Evolutionary conservation across 35 echinoderm and acorn worm genomes (phyloP), one percentile per base, ranked within the genome.

Genomic region (Anneissia japonica): DNA sequence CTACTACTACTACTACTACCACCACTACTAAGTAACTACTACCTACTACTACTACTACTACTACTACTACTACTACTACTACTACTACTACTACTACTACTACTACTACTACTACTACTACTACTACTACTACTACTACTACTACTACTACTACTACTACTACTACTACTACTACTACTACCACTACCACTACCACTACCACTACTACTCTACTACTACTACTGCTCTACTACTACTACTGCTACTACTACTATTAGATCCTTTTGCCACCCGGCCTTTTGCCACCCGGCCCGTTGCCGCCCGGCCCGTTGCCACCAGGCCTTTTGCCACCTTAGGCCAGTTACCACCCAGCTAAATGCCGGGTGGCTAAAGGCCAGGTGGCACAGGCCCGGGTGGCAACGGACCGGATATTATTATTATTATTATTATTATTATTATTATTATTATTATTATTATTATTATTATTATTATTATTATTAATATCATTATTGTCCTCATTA

Each of bases 31-130:
- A 16, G 13, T 72, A 72, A 13, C n/a, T 13, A 13, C n/a, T 13
- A 13, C n/a, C 13, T n/a, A 72, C 55, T n/a, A 72, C n/a, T n/a
- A 72, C 55, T n/a, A 72, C 55, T n/a, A 72, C 55, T n/a, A 72
- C 55, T 72, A 72, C 55, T 72, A 72, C 55, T 72, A 72, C 55
- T 72, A n/a, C 55, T n/a, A 72, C 55, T 72, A 72, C 55, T 72
- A 72, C 55, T n/a, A 72, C 55, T 72, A 72, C 55, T 72, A 72
- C 55, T 72, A 72, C 55, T 72, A 72, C 55, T 72, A 72, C 55
- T 72, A 72, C 55, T 72, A 72, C 55, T 72, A 72, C 55, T 72
- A n/a, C 55, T n/a, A 72, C 55, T 72, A 72, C 55, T 72, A 72
- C 55, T 72, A 72, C 55, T 72, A 72, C 55, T 72, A 72, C 55